These are phyloP conservation scores for Nyctibius grandis DNA, from an alignment of 2,797 vertebrate genomes.

Conservation along the genomic window DNA sequence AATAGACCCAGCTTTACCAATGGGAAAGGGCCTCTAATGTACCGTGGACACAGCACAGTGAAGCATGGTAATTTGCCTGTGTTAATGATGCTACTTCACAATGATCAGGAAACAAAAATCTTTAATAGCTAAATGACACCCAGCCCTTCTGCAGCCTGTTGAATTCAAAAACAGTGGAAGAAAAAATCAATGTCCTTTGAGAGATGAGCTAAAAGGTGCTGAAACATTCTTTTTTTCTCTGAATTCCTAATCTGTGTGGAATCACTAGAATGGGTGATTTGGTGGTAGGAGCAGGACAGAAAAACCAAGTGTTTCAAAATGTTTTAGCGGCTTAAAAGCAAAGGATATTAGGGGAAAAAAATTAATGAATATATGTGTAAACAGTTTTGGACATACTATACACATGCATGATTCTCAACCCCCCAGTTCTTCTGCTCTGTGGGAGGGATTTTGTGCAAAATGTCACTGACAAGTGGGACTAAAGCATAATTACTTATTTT, in stretches of 20 bases:
- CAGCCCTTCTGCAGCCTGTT: conserved; percentile 47
- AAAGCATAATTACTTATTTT: not conserved
- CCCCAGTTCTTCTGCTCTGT: not conserved
- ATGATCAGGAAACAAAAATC: conserved; percentile 78
- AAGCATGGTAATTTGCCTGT: conserved; percentile 81
- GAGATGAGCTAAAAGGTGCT: not conserved
- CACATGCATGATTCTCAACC: not conserved
- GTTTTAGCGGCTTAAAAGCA: not conserved
- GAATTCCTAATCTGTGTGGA: not conserved
- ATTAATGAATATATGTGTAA: not conserved
- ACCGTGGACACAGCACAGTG: conserved; percentile 82
- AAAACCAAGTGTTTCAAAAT: not conserved
- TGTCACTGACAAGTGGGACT: not conserved
- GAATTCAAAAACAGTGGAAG: conserved; percentile 6
- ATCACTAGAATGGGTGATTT: not conserved
- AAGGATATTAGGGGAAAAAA: not conserved
- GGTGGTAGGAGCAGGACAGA: not conserved
- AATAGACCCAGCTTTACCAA: conserved; percentile 81
- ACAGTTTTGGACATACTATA: not conserved
- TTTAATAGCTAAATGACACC: conserved; percentile 74
- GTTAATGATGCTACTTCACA: conserved; percentile 83
- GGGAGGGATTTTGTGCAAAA: not conserved
- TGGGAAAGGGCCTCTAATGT: conserved; percentile 82
- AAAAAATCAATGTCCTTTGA: not conserved
- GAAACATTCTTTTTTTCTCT: not conserved